Conservation (phyloP, 2,113 vertebrate species). For the Solenodon paradoxus region DNA sequence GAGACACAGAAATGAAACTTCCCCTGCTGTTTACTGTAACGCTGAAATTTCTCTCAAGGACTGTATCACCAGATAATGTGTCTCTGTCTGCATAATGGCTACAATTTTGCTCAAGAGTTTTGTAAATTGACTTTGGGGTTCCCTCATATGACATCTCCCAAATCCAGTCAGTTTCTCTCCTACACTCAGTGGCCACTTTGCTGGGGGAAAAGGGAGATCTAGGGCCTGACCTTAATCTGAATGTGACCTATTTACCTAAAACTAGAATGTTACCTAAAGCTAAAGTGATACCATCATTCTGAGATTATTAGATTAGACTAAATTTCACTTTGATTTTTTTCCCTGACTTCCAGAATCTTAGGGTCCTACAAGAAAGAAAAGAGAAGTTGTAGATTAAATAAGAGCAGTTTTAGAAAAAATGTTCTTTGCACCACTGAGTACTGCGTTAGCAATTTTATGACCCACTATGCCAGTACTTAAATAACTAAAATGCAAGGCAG, state of each 20-base stretch:
- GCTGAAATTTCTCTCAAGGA: neutral
- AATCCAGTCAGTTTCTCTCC: neutral
- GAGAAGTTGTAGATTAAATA: neutral
- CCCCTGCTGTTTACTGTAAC: neutral
- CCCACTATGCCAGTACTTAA: neutral
- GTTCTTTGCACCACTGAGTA: neutral
- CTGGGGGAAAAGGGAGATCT: neutral
- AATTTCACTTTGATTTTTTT: neutral
- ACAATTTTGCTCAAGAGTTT: neutral
- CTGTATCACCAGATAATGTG: neutral
- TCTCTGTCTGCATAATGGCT: neutral
- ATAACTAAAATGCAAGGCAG: constrained; percentile 15
- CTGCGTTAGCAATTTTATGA: neutral
- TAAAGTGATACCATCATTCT: neutral
- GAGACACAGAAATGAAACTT: neutral
- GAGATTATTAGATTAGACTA: neutral
- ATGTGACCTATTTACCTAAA: neutral
- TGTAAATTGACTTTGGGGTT: neutral
- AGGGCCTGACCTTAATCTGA: neutral
- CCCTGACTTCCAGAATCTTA: neutral
- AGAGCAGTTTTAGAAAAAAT: constrained; percentile 14
- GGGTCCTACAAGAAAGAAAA: neutral
- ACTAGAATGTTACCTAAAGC: neutral
- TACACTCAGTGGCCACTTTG: neutral
- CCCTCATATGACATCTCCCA: neutral